Base-by-base conservation (phyloP, 2,113 vertebrate genomes). In the Pollachius pollachius region DNA sequence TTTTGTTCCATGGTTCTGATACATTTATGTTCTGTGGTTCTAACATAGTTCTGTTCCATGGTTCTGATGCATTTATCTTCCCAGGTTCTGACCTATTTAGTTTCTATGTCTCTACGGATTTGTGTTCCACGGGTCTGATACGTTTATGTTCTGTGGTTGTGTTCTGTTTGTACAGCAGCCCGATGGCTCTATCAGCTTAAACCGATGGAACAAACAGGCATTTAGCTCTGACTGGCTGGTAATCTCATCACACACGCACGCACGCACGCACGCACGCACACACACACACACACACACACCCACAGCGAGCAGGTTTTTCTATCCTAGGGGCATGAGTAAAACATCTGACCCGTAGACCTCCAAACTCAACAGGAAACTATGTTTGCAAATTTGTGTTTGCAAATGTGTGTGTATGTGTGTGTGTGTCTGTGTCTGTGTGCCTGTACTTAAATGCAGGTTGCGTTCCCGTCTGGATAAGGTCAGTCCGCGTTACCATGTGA, bases 331-430 rank as follows among this genome's bases (percentile, higher is more conserved):
- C 65, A 1, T 70, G 73, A 68, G 76, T 81, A 74, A 57, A 70
- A 64, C 69, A 79, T 85, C 57, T 87, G 88, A 88, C 85, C 83
- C 82, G 69, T 80, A 67, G 17, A 77, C 73, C 67, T 72, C 58
- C 67, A 59, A 52, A 66, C 34, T 77, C 52, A 34, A 54, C 0
- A 34, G 69, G 74, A 52, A 61, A 65, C 17, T 73, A 58, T 69
- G 67, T 69, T 25, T 68, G 67, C 59, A 37, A 54, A 56, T 69
- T 30, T 69, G 56, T 68, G 67, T 68, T n/a, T 68, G 56, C 74
- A 62, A 69, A 68, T 70, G 75, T 66, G 64, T 66, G 64, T 66
- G 64, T 66, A 41, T 54, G 64, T 54, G 65, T 58, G 65, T 58
- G 23, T 34, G 65, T 58, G 65, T 57, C 18, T 30, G 23, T 67